Conservation (phyloP, 64 coral and sea anemone genomes). For the Actinia equina region DNA sequence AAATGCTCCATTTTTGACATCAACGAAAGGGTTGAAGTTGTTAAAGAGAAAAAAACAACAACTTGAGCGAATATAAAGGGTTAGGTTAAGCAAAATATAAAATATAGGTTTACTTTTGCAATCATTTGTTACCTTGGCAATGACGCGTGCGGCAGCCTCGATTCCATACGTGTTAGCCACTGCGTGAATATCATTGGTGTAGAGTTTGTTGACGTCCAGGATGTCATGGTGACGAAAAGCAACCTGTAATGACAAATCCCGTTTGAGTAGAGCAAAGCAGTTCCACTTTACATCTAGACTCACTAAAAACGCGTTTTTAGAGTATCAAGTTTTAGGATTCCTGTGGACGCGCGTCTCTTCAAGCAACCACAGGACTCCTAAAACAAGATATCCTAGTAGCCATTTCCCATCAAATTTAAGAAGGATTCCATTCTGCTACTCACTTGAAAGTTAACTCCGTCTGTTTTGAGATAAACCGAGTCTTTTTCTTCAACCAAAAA, state of each 20-base stretch:
- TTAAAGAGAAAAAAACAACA: no score
- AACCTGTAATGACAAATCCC: slow-evolving; percentile 45
- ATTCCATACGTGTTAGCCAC: slow-evolving; percentile 91
- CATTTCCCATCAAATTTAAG: no score
- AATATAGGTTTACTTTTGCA: not conserved
- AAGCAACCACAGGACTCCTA: not conserved
- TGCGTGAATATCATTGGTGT: slow-evolving; percentile 92
- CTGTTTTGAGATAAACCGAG: slow-evolving; percentile 69
- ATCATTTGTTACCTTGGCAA: slow-evolving; percentile 50
- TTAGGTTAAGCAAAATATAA: not conserved
- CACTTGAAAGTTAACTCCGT: slow-evolving; percentile 91
- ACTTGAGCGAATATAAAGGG: not conserved
- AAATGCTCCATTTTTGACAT: no score
- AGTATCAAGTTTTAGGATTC: no score
- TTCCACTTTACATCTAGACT: no score
- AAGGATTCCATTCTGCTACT: not conserved
- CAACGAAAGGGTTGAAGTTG: no score
- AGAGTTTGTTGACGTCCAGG: slow-evolving; percentile 69
- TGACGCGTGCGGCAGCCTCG: slow-evolving; percentile 85
- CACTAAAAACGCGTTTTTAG: no score
- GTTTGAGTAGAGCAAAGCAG: no score
- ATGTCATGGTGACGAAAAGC: slow-evolving; percentile 60
- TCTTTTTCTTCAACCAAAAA: slow-evolving; percentile 75
- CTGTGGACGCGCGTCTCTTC: no score
- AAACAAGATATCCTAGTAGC: no score